These are phyloP conservation scores for Octonoba sinensis DNA, from an alignment of 2,888 invertebrate genomes.

Conservation along the genomic window DNA sequence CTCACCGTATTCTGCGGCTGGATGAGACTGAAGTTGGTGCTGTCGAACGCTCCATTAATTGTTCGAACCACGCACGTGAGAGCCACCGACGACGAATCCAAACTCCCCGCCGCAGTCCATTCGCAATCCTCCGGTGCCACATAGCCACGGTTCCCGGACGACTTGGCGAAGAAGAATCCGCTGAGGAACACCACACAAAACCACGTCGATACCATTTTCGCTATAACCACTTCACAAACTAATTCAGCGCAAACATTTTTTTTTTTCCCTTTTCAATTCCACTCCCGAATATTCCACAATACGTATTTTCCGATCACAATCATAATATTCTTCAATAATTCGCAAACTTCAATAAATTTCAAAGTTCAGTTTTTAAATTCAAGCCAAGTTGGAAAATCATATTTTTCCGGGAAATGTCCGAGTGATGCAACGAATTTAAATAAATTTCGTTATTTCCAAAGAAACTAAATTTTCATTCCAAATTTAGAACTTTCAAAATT, in stretches of 20 bases:
- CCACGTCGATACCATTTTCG: not conserved
- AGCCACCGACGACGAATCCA: conserved; percentile 43
- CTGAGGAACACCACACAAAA: conserved; percentile 5
- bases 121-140: conserved; percentile 66
- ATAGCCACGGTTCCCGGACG: conserved; percentile 34
- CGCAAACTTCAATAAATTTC: too few species aligned
- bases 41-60: conserved; percentile 82
- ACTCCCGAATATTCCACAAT: too few species aligned
- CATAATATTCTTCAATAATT: too few species aligned
- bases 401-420: too few species aligned
- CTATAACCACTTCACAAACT: conserved; percentile 3
- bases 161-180: not conserved
- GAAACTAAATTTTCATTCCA: too few species aligned
- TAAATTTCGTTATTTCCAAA: too few species aligned
- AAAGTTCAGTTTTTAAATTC: not conserved
- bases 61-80: conserved; percentile 65
- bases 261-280: not conserved
- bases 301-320: too few species aligned
- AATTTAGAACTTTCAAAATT: too few species aligned
- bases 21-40: conserved; percentile 89
- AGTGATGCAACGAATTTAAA: too few species aligned
- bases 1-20: conserved; percentile 88
- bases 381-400: not conserved
- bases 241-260: not conserved
- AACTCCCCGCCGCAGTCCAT: conserved; percentile 59